Percentiles rank a stretch among this genome's conserved stretches.
Conservation (phyloP, 1,140 invertebrate species). For the Notospermus geniculatus region DNA sequence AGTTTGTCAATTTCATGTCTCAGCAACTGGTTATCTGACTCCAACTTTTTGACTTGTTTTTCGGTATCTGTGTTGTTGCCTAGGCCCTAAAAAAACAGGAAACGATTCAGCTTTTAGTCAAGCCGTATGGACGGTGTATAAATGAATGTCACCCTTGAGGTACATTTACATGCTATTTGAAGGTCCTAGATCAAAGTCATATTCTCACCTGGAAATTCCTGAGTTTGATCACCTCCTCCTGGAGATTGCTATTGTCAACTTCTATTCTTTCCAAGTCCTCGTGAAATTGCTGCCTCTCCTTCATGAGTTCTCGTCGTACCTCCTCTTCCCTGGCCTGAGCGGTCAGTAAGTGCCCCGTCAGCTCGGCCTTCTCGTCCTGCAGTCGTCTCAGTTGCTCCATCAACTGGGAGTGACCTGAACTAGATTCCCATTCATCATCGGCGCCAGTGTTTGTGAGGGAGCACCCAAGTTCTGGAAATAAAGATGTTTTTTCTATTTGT, state of each 20-base stretch:
- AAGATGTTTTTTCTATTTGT: not conserved
- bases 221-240: conserved; percentile 40
- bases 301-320: conserved; percentile 53
- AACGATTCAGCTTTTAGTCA: not conserved
- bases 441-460: too few species aligned
- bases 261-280: conserved; percentile 25
- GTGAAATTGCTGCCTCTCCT: conserved; percentile 24
- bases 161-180: conserved; percentile 2
- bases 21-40: conserved; percentile 37
- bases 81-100: conserved; percentile 13
- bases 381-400: conserved; percentile 32
- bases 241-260: conserved; percentile 32
- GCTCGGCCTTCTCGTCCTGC: conserved; percentile 35
- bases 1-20: not conserved
- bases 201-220: conserved; percentile 47
- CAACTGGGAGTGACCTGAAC: conserved; percentile 18
- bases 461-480: too few species aligned
- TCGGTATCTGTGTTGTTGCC: conserved; percentile 37
- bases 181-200: conserved; percentile 22
- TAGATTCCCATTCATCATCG: too few species aligned
- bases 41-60: conserved; percentile 48
- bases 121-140: not conserved
- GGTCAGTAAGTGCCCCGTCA: conserved; percentile 47
- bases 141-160: not conserved
- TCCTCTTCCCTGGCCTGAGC: conserved; percentile 43